Conservation (phyloP, 2,888 invertebrate species). For the Timema podura region DNA sequence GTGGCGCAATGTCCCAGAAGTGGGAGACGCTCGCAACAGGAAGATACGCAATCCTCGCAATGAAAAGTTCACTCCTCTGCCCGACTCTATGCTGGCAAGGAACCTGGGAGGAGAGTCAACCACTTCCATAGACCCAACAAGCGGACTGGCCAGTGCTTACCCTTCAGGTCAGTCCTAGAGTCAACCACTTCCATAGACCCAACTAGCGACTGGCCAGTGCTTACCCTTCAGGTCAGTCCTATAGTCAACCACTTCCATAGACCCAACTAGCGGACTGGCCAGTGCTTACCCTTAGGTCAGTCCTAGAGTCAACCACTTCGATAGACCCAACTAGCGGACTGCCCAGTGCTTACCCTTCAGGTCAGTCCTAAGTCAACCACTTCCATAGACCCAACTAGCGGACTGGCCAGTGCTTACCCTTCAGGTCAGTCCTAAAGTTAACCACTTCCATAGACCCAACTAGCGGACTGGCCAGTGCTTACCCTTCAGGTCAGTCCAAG, state of each 20-base stretch:
- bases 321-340: no score
- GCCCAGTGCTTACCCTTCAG: no score
- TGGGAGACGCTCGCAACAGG: conserved; percentile 97
- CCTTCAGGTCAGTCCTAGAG: conserved; percentile 54
- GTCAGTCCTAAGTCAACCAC: conserved; percentile 56
- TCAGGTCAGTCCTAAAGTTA: conserved; percentile 53
- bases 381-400: conserved; percentile 79
- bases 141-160: conserved; percentile 82
- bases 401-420: conserved; percentile 76
- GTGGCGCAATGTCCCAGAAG: conserved; percentile 97
- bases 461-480: no score
- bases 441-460: no score
- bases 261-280: no score
- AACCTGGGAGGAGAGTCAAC: conserved; percentile 79
- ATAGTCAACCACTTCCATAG: no score
- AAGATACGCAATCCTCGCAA: conserved; percentile 92
- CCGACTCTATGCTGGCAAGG: conserved; percentile 88
- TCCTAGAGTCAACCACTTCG: no score
- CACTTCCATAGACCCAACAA: conserved; percentile 76
- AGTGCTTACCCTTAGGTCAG: no score
- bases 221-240: no score
- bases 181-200: no score
- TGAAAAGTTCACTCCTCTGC: conserved; percentile 96
- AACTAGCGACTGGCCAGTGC: no score
- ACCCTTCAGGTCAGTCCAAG: no score